Evolutionary conservation across 2,797 vertebrate genomes (phyloP), one percentile per base, ranked within the genome.

Genomic region (Buphagus erythrorhynchus): DNA sequence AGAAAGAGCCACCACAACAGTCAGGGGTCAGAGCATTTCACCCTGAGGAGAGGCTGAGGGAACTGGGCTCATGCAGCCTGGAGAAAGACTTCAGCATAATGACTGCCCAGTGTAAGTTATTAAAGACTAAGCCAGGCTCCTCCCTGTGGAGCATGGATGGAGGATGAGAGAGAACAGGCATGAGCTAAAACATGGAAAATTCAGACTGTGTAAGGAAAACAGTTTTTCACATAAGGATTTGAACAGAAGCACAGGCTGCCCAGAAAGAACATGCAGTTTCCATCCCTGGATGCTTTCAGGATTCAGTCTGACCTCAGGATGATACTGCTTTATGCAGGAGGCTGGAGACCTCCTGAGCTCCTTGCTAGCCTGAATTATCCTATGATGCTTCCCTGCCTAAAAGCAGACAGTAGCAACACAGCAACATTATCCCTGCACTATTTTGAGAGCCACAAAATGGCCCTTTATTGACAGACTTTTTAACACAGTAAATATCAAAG

Each of bases 401-500:
- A 76, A 74, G 55, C 69, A 61, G 49, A 35, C 31, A 57, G 26
- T 2, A 66, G 35, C 31, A 78, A 52, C 29, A 58, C 21, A 75
- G 67, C 58, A 88, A 29, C 20, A 59, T 25, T 28, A 67, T 15
- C 46, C 52, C 49, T 69, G 35, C 42, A 66, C 61, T 80, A 67
- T 36, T 76, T 48, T 10, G 26, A 40, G 38, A 88, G 63, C 35
- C 65, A 62, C 61, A 86, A 57, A 88, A 62, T 16, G 16, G 31
- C 29, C 43, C 38, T 66, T 63, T 66, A 68, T 68, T 10, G 58
- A 75, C 18, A 55, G 76, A 54, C 26, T 78, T 78, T 68, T 49
- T 55, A 72, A 71, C n/a, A 57, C 46, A 51, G 36, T 68, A 85
- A 85, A 55, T 72, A 78, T 55, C 66, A 75, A 62, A 63, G 36